Evolutionary conservation across 2,113 vertebrate genomes (phyloP).

Genomic region (Hypanus sabinus): DNA sequence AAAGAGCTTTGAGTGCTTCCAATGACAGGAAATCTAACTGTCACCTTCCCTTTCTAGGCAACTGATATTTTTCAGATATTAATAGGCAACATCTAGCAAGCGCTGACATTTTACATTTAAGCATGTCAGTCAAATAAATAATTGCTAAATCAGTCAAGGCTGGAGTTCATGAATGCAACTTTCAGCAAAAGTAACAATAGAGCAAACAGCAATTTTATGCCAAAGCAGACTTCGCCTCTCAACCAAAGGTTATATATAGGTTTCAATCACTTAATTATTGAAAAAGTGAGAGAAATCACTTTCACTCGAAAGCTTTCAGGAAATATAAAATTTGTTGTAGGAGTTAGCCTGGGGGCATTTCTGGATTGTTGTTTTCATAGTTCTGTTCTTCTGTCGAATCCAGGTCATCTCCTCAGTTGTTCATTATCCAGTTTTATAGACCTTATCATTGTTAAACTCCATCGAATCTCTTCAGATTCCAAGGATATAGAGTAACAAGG

Average conservation of each 20-base stretch:
- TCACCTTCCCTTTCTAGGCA: neutral
- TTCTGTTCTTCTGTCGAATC: neutral
- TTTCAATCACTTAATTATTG: neutral
- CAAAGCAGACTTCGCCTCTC: neutral
- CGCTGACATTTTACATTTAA: neutral
- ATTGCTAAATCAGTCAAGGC: neutral
- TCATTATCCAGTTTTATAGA: neutral
- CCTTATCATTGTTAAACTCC: neutral
- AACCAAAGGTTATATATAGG: neutral
- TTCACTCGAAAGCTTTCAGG: neutral
- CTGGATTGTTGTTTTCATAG: neutral
- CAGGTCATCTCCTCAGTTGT: neutral
- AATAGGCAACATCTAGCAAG: neutral
- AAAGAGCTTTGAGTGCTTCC: neutral
- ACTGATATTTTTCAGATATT: neutral
- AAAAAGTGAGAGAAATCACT: neutral
- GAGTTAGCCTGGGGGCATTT: neutral
- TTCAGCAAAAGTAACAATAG: neutral
- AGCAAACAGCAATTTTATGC: neutral
- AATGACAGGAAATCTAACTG: neutral
- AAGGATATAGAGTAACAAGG: neutral
- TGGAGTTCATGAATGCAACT: neutral
- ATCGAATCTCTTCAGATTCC: neutral
- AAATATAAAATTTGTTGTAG: too few relatives aligned
- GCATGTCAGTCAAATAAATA: conserved; percentile 19